phyloP scores from a whole-genome alignment of 2,113 vertebrate species.

The Pseudorhombus dupliciocellatus region DNA sequence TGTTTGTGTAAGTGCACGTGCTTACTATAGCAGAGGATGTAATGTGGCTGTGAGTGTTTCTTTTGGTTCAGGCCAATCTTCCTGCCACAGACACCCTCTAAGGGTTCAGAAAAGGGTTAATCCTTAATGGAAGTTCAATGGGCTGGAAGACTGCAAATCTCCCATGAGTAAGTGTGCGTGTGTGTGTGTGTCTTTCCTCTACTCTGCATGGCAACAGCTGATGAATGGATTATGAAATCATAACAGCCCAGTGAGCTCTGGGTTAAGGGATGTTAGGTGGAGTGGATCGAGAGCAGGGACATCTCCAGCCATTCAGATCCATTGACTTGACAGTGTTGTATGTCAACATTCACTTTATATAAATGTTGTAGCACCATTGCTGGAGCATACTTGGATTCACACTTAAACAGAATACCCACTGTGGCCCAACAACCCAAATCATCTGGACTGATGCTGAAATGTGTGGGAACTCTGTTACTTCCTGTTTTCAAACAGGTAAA shows the following conservation, averaged over 20 bases:
- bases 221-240: conserved; percentile 51
- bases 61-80: conserved; percentile 11
- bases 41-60: neutral
- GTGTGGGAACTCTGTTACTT: conserved; percentile 23
- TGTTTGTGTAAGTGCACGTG: neutral
- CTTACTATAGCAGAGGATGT: neutral
- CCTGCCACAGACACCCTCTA: conserved; percentile 31
- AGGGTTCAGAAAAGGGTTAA: conserved; percentile 67
- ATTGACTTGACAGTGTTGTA: neutral
- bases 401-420: neutral
- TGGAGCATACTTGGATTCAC: neutral
- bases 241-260: conserved; percentile 41
- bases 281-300: neutral
- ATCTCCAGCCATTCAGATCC: conserved; percentile 8
- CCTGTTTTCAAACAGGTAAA: conserved; percentile 17
- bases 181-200: conserved; percentile 21
- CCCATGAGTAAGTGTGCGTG: conserved; percentile 27
- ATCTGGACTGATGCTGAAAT: neutral
- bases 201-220: conserved; percentile 65
- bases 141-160: conserved; percentile 51
- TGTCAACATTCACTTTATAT: neutral
- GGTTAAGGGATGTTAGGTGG: neutral
- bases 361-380: neutral
- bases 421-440: neutral
- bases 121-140: conserved; percentile 57